Conservation (phyloP, 2,797 vertebrate genomes). For the Enteromius anoplus region DNA sequence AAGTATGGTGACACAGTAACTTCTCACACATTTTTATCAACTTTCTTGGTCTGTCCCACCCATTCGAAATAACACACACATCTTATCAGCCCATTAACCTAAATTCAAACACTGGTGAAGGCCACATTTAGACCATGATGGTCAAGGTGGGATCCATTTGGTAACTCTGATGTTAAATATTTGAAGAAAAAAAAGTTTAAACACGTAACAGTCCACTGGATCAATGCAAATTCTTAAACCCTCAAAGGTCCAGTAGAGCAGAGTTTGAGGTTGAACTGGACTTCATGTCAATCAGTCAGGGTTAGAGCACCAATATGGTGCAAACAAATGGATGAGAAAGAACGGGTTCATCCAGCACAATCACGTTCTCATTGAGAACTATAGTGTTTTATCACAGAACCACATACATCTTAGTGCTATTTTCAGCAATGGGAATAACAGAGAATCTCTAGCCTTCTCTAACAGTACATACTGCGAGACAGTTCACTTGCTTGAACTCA, state of each 20-base stretch:
- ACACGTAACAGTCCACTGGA: slow-evolving; percentile 3
- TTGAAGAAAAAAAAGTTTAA: neutral
- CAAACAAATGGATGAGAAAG: slow-evolving; percentile 59
- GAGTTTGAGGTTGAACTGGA: slow-evolving; percentile 21
- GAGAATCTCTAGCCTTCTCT: neutral
- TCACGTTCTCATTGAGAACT: slow-evolving; percentile 80
- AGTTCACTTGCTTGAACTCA: neutral
- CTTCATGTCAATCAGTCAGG: slow-evolving; percentile 19
- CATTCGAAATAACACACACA: neutral
- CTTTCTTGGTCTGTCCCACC: neutral
- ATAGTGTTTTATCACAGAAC: slow-evolving; percentile 58
- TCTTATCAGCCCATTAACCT: slow-evolving; percentile 36
- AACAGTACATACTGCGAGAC: neutral
- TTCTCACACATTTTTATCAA: slow-evolving; percentile 19
- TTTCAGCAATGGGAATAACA: slow-evolving; percentile 31
- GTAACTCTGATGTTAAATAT: neutral
- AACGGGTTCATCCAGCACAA: slow-evolving; percentile 58
- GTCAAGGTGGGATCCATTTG: slow-evolving; percentile 28
- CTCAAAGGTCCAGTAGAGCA: slow-evolving; percentile 32
- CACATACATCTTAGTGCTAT: slow-evolving; percentile 28
- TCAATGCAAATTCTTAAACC: slow-evolving; percentile 25
- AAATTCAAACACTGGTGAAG: slow-evolving; percentile 34
- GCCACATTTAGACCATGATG: slow-evolving; percentile 48
- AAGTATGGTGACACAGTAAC: neutral
- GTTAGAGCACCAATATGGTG: slow-evolving; percentile 78